These are phyloP conservation scores for Drosophila auraria DNA, from an alignment of 1,140 invertebrate species.

Conservation along the genomic window DNA sequence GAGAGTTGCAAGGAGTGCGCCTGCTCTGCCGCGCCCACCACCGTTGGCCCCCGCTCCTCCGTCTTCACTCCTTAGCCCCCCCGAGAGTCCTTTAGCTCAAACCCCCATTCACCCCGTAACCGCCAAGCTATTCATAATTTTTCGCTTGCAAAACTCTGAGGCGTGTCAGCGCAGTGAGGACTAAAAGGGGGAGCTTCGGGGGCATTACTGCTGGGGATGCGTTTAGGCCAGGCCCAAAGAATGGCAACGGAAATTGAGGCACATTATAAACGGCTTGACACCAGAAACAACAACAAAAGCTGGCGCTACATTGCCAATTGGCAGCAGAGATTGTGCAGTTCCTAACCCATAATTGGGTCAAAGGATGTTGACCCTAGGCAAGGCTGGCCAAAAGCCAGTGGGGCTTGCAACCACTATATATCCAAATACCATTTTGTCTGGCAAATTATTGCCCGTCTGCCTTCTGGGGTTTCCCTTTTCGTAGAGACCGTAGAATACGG, in stretches of 20 bases:
- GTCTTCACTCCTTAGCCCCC: conserved; percentile 24
- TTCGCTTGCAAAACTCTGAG: conserved; percentile 68
- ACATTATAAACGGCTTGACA: conserved; percentile 68
- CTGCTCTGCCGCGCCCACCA: conserved; percentile 77
- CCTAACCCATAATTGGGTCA: conserved; percentile 77
- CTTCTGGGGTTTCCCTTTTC: conserved; percentile 50
- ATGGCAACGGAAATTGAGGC: conserved; percentile 72
- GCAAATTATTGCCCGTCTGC: conserved; percentile 47
- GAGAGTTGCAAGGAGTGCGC: conserved; percentile 56
- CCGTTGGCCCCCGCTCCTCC: conserved; percentile 25
- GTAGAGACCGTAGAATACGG: conserved; percentile 14
- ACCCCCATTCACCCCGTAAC: conserved; percentile 4
- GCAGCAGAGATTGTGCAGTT: conserved; percentile 56
- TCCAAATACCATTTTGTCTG: conserved; percentile 48
- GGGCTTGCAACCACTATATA: not conserved
- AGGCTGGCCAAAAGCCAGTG: conserved; percentile 35
- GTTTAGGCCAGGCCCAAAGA: conserved; percentile 60
- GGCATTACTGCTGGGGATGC: conserved; percentile 35
- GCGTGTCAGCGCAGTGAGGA: conserved; percentile 46
- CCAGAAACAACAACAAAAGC: conserved; percentile 51
- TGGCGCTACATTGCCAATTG: conserved; percentile 46
- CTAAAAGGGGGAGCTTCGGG: not conserved
- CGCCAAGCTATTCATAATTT: conserved; percentile 50
- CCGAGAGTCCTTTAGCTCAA: conserved; percentile 25
- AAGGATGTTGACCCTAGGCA: conserved; percentile 79